Evolutionary conservation across 2,113 vertebrate species (phyloP).

Genomic region (Salminus brasiliensis): DNA sequence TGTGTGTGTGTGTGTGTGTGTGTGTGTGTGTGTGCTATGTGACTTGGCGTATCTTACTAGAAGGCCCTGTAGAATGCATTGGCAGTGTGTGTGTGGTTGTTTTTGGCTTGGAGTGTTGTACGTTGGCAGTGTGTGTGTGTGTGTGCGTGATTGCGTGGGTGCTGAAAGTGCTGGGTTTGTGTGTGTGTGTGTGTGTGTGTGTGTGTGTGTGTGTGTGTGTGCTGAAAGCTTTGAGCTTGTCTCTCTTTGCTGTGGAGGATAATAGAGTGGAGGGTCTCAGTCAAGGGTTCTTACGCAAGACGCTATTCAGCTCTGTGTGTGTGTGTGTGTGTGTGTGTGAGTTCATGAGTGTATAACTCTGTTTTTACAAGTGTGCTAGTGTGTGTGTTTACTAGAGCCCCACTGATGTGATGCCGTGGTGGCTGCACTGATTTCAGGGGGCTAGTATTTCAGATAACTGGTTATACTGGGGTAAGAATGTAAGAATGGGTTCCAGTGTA

Average conservation of each 20-base stretch:
- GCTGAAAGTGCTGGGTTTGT: constrained; percentile 27
- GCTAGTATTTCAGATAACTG: too few relatives aligned
- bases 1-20: neutral
- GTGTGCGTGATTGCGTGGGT: constrained; percentile 10
- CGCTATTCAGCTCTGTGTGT: constrained; percentile 23
- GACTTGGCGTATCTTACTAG: too few relatives aligned
- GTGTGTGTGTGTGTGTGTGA: constrained; percentile 2
- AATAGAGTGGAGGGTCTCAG: constrained; percentile 35
- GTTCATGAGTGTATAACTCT: neutral
- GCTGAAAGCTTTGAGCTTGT: constrained; percentile 38
- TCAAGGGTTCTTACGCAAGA: constrained; percentile 38
- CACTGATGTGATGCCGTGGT: too few relatives aligned
- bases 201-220: constrained; percentile 22
- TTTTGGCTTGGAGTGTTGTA: constrained; percentile 9
- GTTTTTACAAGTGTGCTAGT: too few relatives aligned
- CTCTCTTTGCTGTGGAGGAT: constrained; percentile 33
- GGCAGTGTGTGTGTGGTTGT: constrained; percentile 23
- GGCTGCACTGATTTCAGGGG: too few relatives aligned
- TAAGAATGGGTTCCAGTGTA: too few relatives aligned
- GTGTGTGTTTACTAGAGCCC: neutral
- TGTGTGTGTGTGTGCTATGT: too few relatives aligned
- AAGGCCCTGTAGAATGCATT: neutral
- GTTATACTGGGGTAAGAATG: too few relatives aligned
- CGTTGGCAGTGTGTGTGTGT: neutral
- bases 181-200: too few relatives aligned